Evolutionary conservation across 2,113 vertebrate species (phyloP), one percentile per base, ranked within the genome.

Genomic region (Atlantisia rogersi): DNA sequence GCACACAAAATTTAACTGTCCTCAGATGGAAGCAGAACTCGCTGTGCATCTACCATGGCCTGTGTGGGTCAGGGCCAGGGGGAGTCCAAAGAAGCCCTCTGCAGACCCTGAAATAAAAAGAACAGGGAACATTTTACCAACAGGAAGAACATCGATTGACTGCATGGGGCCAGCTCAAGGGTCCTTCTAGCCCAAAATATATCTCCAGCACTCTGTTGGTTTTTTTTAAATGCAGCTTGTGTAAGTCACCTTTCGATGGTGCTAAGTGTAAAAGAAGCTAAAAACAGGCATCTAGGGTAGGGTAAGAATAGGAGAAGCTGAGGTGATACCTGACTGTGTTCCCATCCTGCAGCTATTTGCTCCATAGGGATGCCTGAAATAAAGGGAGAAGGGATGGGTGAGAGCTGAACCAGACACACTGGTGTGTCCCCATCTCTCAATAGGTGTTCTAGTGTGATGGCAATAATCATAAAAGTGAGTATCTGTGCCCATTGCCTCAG

Each of bases 151-250:
- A 29, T 71, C 67, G 68, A 94, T 74, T 63, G 94, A 86, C 92
- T 89, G 88, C 92, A 92, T 1, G 42, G 94, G 77, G 73, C 92
- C 95, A 94, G 86, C 83, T 86, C 35, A 31, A 92, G 86, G 76
- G 82, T 70, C 63, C 31, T 69, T 65, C 67, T 53, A 74, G 56
- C 65, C 25, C 29, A 31, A 78, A 74, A 75, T 2, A 11, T 15
- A 26, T 16, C 60, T 77, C 73, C 4, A 5, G 76, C 21, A 14
- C 62, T 52, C 35, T 16, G 13, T 42, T 29, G 10, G 39, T 10
- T 8, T 39, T 35, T 81, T 93, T 82, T 3, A 37, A 15, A 19
- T 58, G 90, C 68, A 20, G 37, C 59, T 77, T 48, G 18, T 69
- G 7, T 22, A 63, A 83, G 46, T 63, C 10, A 1, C 63, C 55